A percentile compares a stretch with the other conserved stretches of the same genome.
phyloP scores from a whole-genome alignment of 2,113 vertebrate species.

The Odocoileus hemionus region DNA sequence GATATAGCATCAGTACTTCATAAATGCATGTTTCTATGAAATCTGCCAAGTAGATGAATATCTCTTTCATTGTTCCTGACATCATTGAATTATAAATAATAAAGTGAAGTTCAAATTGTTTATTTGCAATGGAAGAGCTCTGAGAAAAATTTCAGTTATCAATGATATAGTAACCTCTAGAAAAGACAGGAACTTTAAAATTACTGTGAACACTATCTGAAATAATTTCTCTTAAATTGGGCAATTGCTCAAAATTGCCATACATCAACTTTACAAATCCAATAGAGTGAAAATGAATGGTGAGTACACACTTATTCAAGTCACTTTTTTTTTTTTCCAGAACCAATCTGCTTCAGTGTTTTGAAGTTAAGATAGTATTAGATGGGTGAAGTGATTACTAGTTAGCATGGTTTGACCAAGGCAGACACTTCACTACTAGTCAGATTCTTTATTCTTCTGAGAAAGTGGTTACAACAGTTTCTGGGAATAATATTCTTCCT shows the following conservation, averaged over 20 bases:
- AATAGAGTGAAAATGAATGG: slow-evolving; percentile 26
- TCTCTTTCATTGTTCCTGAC: slow-evolving; percentile 68
- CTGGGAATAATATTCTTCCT: neutral
- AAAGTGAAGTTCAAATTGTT: slow-evolving; percentile 70
- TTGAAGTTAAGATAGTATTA: neutral
- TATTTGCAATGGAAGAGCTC: slow-evolving; percentile 64
- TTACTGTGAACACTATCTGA: slow-evolving; percentile 35
- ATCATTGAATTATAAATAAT: slow-evolving; percentile 74
- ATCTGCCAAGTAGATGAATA: slow-evolving; percentile 60
- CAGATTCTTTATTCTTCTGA: neutral
- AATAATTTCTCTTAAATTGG: slow-evolving; percentile 57
- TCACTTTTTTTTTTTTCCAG: neutral
- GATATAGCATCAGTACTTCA: slow-evolving; percentile 71
- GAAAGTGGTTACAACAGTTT: neutral
- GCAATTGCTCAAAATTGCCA: slow-evolving; percentile 41
- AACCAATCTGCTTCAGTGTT: neutral
- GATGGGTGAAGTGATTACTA: neutral
- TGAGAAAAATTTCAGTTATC: slow-evolving; percentile 65
- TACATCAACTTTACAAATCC: slow-evolving; percentile 49
- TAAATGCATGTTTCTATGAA: slow-evolving; percentile 71
- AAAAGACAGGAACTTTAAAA: slow-evolving; percentile 65
- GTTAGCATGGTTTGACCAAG: neutral
- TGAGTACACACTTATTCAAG: slow-evolving; percentile 28
- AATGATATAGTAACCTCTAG: slow-evolving; percentile 49
- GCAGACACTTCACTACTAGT: neutral